Evolutionary conservation across 2,888 invertebrate genomes (phyloP), one percentile per base, ranked within the genome.

Genomic region (Aphidius colemani): DNA sequence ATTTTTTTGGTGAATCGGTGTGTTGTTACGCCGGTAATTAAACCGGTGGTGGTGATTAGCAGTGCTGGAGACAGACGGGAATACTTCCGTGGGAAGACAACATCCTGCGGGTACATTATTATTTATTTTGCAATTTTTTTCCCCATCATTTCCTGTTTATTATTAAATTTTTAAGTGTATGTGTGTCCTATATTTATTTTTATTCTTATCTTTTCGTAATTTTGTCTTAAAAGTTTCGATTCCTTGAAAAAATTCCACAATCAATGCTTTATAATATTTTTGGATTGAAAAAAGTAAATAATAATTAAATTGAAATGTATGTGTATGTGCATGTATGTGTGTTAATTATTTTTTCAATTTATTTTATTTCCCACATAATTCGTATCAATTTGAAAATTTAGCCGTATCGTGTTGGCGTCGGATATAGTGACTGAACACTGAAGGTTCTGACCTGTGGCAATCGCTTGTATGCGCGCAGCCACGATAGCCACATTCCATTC

Each of bases 381-480:
- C 9, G 11, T 8, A 43, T 18, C 18, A 30, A 44, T 46, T 30
- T 30, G 30, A 30, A 30, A 30, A 30, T 30, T 30, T 30, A 30
- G 30, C 30, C 30, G 30, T 30, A 30, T 30, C 30, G 30, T 30
- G 30, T 30, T 30, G 30, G 30, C 30, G 30, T 30, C 30, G 30
- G 30, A 30, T 30, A 30, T 30, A 30, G 30, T 3, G 30, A 30
- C 30, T 30, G 30, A 30, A 30, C 30, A 70, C 75, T 76, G 73
- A 76, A 77, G 74, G 76, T 76, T 79, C 75, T 79, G 80, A 80
- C 80, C 79, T 78, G 78, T 80, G 75, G 75, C 77, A 78, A 78
- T 76, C 77, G 75, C 74, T 46, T 13, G 6, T 13, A 7, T 45
- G 44, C 57, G 45, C 45, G 39, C 46, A 57, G 30, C 72, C 53